Evolutionary conservation across 2,888 invertebrate species (phyloP), one percentile per base, ranked within the genome.

Genomic region (Mythimna albipuncta): DNA sequence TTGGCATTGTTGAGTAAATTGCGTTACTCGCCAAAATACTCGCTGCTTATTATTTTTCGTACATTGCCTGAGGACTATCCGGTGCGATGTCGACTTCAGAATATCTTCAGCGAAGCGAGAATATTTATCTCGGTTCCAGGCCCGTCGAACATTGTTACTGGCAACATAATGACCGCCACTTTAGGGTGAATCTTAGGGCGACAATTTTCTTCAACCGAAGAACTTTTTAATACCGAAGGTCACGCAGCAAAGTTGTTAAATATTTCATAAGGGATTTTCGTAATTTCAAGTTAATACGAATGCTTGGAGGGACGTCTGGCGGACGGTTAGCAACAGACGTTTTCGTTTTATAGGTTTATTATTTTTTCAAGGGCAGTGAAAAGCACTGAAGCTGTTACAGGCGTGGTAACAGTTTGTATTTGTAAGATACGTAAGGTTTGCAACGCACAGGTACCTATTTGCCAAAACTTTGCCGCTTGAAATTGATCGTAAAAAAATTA

Each of bases 381-480:
- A 70, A 72, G 67, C 63, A 67, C 52, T 67, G 69, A 61, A 72
- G 58, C 62, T 65, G 62, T 70, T 65, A 73, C 62, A 59, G 74
- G 58, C 66, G 63, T 86, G 85, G 88, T 85, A 86, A 86, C 89
- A 88, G 85, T 84, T 89, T 87, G 86, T 88, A 82, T 82, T 77
- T 83, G 82, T 93, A 13, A 44, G 13, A 44, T 93, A 91, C 88
- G 88, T 91, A 92, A 93, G 79, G 73, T 80, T 58, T n/a, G 73
- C 5, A 11, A 44, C 44, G 44, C 13, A 44, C 5, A 19, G 47
- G 13, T 13, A 26, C 2, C 26, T 26, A 47, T 47, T 47, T 47
- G 16, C 47, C 16, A 47, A 47, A 47, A 47, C 16, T 47, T 47
- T 16, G 6, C 6, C 16, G 47, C 47, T 47, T 47, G 47, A 47